These are phyloP conservation scores for Whitmania pigra DNA, from an alignment of 1,140 invertebrate species.

Conservation along the genomic window DNA sequence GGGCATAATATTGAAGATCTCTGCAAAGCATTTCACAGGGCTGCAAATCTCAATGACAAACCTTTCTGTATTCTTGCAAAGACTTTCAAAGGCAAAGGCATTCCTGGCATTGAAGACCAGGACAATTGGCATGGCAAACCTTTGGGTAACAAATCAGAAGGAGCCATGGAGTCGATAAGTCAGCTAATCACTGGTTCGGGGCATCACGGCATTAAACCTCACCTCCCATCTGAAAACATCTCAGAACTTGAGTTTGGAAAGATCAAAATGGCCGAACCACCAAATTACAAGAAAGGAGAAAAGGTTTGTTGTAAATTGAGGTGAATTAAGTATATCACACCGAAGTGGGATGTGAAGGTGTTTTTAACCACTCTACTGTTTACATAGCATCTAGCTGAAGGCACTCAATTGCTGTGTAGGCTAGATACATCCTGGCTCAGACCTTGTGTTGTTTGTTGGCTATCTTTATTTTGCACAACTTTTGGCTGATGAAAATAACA, in stretches of 20 bases:
- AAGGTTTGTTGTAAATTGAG: slow-evolving; percentile 30
- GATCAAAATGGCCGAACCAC: slow-evolving; percentile 58
- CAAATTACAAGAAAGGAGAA: slow-evolving; percentile 61
- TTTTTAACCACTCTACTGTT: no score
- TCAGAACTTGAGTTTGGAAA: slow-evolving; percentile 27
- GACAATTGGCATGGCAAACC: slow-evolving; percentile 97
- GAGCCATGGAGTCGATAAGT: slow-evolving; percentile 52
- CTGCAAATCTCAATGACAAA: slow-evolving; percentile 56
- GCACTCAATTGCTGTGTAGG: no score
- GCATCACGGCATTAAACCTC: slow-evolving; percentile 28
- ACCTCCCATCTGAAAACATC: slow-evolving; percentile 25
- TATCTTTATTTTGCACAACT: no score
- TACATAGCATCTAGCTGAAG: no score
- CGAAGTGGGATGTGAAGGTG: no score
- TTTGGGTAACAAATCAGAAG: slow-evolving; percentile 63
- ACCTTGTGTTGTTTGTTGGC: no score
- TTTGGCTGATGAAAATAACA: no score
- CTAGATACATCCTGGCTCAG: no score
- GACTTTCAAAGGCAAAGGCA: slow-evolving; percentile 82
- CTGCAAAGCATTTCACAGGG: slow-evolving; percentile 62
- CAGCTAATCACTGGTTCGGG: slow-evolving; percentile 40
- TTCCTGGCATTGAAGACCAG: slow-evolving; percentile 68
- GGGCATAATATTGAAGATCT: slow-evolving; percentile 87
- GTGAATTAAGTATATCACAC: no score
- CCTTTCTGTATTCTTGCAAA: slow-evolving; percentile 88